Evolutionary conservation across 2,797 vertebrate species (phyloP).

Genomic region (Remorina albescens): DNA sequence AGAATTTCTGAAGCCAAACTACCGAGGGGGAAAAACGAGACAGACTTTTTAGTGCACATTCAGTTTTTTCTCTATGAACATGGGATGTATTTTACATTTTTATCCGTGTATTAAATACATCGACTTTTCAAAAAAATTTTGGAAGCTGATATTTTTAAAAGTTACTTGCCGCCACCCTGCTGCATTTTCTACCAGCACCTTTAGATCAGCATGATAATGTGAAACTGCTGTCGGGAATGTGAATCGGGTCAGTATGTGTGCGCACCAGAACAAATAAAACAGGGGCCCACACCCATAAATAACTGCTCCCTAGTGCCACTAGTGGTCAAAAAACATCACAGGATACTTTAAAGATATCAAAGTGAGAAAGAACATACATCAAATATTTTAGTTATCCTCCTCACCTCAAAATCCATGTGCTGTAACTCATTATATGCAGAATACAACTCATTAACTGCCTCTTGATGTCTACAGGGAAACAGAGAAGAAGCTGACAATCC

Average conservation of each 20-base stretch:
- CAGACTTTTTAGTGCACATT: background rate
- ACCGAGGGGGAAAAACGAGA: background rate
- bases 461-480: conserved; percentile 87
- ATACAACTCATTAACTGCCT: background rate
- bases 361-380: background rate
- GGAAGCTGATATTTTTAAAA: background rate
- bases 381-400: background rate
- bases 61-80: background rate
- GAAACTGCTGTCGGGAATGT: background rate
- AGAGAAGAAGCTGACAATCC: conserved; percentile 96
- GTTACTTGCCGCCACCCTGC: background rate
- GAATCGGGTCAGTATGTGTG: background rate
- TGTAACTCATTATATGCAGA: background rate
- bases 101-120: background rate
- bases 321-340: background rate
- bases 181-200: background rate
- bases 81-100: background rate
- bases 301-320: background rate
- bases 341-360: background rate
- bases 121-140: background rate
- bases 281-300: background rate
- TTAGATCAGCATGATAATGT: background rate
- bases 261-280: background rate
- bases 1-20: background rate
- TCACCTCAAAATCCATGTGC: background rate